Base-by-base conservation (phyloP, 2,797 vertebrate species). In the Pampus argenteus region DNA sequence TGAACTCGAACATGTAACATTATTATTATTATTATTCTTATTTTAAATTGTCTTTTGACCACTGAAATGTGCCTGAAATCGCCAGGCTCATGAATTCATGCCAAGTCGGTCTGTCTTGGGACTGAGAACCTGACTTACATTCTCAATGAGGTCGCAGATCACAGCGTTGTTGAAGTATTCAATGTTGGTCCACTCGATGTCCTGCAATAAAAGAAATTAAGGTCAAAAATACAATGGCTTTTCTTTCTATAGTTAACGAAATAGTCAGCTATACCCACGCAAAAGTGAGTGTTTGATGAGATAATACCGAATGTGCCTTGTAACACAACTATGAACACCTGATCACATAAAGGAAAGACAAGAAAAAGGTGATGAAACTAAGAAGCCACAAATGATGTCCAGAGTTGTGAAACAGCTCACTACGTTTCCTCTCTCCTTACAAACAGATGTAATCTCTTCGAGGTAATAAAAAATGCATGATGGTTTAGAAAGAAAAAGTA, bases 91-190 rank as follows among this genome's bases (percentile, higher is more conserved):
- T 52, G 15, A 20, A 49, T 61, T 64, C 1, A 26, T 45, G 45
- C 9, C 49, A 26, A 48, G 50, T 18, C 26, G 52, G 7, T 59
- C 49, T 58, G 29, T 26, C 15, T 6, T 58, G 40, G 23, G 25
- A 55, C 18, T 25, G 40, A 18, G 44, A 74, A 54, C 38, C n/a
- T 5, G 74, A 97, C 98, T 99, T 93, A 99, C 98, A 77, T 99
- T 99, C 93, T 99, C 98, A 89, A 99, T 99, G 72, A 99, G 96
- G 90, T 98, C 97, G 89, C 98, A 99, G 91, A 99, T 99, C 66
- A 98, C 80, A 25, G 98, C 96, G 57, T 99, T 99, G 94, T 99
- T 99, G 94, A 99, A 99, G 91, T 99, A 99, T 56, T 99, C 97
- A 9, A 99, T 98, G 82, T 99, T 98, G 79, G 97, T 99, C 98